Evolutionary conservation across 2,888 invertebrate species (phyloP).

Genomic region (Peribatodes rhomboidaria): DNA sequence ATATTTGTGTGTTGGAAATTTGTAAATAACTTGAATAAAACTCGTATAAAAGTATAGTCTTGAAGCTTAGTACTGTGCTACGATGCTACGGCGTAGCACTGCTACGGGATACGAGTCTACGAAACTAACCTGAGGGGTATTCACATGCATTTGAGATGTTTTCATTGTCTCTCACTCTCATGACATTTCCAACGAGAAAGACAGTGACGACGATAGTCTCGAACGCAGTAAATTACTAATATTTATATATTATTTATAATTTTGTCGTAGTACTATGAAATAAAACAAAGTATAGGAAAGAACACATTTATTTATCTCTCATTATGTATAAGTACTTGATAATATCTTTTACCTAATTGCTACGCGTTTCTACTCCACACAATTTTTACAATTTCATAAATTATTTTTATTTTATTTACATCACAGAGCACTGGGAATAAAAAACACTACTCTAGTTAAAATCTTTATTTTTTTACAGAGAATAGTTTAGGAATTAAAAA

Average conservation of each 20-base stretch:
- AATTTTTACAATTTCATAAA: conserved; percentile 43
- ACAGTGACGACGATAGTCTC: too few relatives aligned
- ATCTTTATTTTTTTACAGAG: conserved; percentile 47
- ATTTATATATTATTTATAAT: too few relatives aligned
- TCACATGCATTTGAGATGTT: too few relatives aligned
- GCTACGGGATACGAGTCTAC: not conserved
- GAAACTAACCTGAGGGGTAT: not conserved
- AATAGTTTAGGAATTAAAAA: not conserved
- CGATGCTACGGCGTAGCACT: conserved; percentile 5
- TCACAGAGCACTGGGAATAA: conserved; percentile 47
- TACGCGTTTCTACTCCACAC: conserved; percentile 42
- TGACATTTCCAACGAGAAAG: too few relatives aligned
- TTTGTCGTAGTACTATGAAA: not conserved
- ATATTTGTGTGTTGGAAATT: too few relatives aligned
- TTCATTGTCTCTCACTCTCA: too few relatives aligned
- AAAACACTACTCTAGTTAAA: conserved; percentile 12
- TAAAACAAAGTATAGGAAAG: conserved; percentile 51
- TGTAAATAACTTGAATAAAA: too few relatives aligned
- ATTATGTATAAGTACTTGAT: conserved; percentile 44
- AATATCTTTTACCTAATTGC: conserved; percentile 36
- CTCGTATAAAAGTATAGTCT: too few relatives aligned
- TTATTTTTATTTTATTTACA: conserved; percentile 51
- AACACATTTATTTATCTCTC: conserved; percentile 65
- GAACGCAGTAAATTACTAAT: too few relatives aligned
- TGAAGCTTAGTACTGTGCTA: not conserved